Conservation (phyloP, 2,113 vertebrate species). For the Corythoichthys haematopterus region DNA sequence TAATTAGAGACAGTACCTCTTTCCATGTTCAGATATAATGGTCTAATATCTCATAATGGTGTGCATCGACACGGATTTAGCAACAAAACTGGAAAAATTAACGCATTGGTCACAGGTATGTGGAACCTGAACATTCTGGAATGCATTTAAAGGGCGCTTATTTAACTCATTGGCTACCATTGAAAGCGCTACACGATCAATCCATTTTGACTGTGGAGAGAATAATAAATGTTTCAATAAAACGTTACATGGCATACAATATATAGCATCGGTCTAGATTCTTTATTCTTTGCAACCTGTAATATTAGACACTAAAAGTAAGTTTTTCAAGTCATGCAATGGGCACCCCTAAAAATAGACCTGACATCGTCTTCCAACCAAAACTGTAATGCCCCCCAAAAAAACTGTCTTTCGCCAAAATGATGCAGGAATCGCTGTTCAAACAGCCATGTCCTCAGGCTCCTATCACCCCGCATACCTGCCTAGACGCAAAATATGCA, state of each 20-base stretch:
- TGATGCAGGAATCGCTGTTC: slow-evolving; percentile 16
- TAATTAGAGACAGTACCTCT: not conserved
- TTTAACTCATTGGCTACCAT: too few species aligned
- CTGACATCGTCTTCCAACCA: not conserved
- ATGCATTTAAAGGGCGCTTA: not conserved
- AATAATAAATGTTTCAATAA: too few species aligned
- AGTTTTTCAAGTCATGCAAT: not conserved
- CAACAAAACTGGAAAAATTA: not conserved
- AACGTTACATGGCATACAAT: too few species aligned
- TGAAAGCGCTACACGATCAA: too few species aligned
- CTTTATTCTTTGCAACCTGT: too few species aligned
- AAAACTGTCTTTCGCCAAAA: not conserved
- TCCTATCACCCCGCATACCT: slow-evolving; percentile 45
- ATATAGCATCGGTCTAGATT: too few species aligned
- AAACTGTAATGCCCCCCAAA: not conserved
- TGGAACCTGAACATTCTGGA: not conserved
- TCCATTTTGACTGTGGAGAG: too few species aligned
- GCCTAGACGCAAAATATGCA: slow-evolving; percentile 56
- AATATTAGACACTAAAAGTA: too few species aligned
- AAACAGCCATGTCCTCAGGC: slow-evolving; percentile 67
- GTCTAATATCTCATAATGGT: not conserved
- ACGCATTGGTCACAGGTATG: not conserved
- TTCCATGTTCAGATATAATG: not conserved
- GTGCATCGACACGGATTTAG: not conserved
- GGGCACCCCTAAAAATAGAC: not conserved